phyloP scores from a whole-genome alignment of 2,888 invertebrate genomes.

The Drosophila incognita region DNA sequence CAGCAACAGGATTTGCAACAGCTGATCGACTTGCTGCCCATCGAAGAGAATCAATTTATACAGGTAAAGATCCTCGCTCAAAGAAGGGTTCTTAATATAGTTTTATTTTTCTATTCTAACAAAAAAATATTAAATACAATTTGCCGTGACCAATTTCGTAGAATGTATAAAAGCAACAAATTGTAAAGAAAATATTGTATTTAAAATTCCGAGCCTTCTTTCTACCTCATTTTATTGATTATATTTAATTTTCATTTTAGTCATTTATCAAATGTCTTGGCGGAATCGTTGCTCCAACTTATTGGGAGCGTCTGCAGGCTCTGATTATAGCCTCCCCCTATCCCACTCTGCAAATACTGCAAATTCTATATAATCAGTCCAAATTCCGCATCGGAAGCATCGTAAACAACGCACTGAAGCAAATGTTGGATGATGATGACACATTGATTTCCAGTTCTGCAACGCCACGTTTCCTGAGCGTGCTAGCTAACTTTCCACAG shows the following conservation, averaged over 20 bases:
- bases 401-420: constrained; percentile 45
- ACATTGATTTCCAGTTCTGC: constrained; percentile 5
- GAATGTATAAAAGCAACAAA: neutral
- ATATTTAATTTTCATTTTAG: constrained; percentile 27
- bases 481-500: constrained; percentile 73
- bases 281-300: constrained; percentile 22
- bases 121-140: neutral
- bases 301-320: constrained; percentile 41
- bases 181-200: neutral
- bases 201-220: neutral
- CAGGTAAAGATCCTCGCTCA: constrained; percentile 46
- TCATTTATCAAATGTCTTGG: constrained; percentile 44
- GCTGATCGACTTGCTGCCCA: constrained; percentile 59
- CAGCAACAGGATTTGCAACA: constrained; percentile 46
- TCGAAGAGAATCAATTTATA: constrained; percentile 54
- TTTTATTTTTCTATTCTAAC: neutral
- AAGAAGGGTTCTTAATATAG: neutral
- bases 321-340: constrained; percentile 60
- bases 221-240: neutral
- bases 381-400: constrained; percentile 57
- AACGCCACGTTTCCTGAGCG: constrained; percentile 58
- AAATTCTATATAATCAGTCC: constrained; percentile 40
- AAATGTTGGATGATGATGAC: constrained; percentile 51
- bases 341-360: constrained; percentile 67
- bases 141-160: neutral